These are phyloP conservation scores for Mastacembelus armatus DNA, from an alignment of 2,797 vertebrate genomes.

Conservation along the genomic window DNA sequence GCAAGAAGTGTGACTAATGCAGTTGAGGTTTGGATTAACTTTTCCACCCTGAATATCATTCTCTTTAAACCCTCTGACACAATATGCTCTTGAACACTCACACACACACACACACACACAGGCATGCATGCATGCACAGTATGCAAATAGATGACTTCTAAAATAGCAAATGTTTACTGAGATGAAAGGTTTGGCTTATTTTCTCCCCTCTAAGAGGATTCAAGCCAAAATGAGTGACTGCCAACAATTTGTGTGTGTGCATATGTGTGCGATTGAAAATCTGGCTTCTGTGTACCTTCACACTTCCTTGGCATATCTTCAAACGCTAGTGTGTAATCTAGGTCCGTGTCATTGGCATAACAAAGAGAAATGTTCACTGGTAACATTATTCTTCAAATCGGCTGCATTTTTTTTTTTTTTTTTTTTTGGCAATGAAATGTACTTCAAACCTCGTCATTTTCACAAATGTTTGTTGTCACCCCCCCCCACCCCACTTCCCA, in stretches of 20 bases:
- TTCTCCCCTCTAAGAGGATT: slow-evolving; percentile 71
- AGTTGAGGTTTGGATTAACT: slow-evolving; percentile 71
- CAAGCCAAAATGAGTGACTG: slow-evolving; percentile 69
- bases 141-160: slow-evolving; percentile 70
- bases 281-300: slow-evolving; percentile 53
- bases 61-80: slow-evolving; percentile 71
- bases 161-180: slow-evolving; percentile 76
- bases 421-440: slow-evolving; percentile 20
- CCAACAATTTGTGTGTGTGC: slow-evolving; percentile 51
- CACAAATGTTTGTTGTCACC: background rate
- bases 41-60: slow-evolving; percentile 66
- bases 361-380: slow-evolving; percentile 49
- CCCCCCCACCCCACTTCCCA: background rate
- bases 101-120: slow-evolving; percentile 29
- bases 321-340: slow-evolving; percentile 52
- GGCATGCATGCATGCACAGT: slow-evolving; percentile 10
- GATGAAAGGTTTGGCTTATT: slow-evolving; percentile 78
- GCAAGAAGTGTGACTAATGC: slow-evolving; percentile 66
- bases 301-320: slow-evolving; percentile 58
- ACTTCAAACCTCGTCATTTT: slow-evolving; percentile 30
- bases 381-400: slow-evolving; percentile 54
- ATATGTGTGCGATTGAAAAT: slow-evolving; percentile 48
- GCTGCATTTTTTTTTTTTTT: slow-evolving; percentile 3
- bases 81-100: slow-evolving; percentile 45
- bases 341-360: slow-evolving; percentile 64